Evolutionary conservation across 2,113 vertebrate species (phyloP), one percentile per base, ranked within the genome.

Genomic region (Chloroceryle aenea): DNA sequence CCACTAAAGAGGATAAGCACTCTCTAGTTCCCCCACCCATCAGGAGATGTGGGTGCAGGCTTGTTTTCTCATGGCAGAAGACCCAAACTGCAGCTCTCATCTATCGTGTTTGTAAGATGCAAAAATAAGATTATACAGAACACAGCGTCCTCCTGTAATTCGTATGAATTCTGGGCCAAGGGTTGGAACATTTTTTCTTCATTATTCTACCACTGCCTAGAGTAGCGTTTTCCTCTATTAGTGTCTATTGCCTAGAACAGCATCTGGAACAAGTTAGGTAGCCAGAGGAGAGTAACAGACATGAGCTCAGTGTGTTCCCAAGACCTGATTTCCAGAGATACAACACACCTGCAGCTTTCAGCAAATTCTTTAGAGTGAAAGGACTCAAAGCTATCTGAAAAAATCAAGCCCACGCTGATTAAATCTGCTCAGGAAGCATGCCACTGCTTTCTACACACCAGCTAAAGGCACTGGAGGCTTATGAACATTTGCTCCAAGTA

Each of bases 181-280:
- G 82, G 82, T 6, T 96, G 94, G 77, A 94, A 95, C 95, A 90
- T 93, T 96, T 97, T 96, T 96, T 88, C 90, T 96, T 90, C 88
- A 93, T 95, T 95, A 96, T 96, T 94, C 87, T 88, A 81, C 77
- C 9, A 9, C 9, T 90, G 93, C 93, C 80, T 78, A 76, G 84
- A 82, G 87, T 79, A 89, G 94, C 93, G 78, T 89, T 95, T 95
- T 95, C 66, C 81, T 92, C 89, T 90, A 25, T 95, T 89, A 87
- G 81, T 19, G 91, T 77, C 91, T 96, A 85, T 85, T 94, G 83
- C 90, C 76, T 96, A 94, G 79, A 95, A 94, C 68, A 68, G 88
- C 96, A 97, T 95, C 95, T 97, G 93, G 96, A 97, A 95, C 83
- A 96, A 94, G 85, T 93, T 95, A 95, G 85, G 83, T 84, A 93